Conservation (phyloP, 2,888 invertebrate species). For the Drosophila flavopinicola region DNA sequence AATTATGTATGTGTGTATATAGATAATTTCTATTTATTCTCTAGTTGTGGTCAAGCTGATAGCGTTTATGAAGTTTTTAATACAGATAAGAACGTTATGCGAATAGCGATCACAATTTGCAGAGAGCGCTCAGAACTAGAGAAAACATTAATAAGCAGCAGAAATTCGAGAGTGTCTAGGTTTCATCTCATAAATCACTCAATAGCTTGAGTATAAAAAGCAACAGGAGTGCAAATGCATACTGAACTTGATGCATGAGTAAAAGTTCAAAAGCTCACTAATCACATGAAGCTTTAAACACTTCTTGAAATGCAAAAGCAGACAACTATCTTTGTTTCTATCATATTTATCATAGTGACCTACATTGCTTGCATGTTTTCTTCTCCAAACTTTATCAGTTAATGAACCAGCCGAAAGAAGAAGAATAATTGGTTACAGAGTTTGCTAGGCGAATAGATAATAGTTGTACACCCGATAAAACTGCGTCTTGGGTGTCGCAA, state of each 20-base stretch:
- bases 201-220: no score
- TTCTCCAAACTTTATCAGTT: slow-evolving; percentile 56
- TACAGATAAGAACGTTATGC: slow-evolving; percentile 36
- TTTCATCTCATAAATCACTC: no score
- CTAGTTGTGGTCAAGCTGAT: slow-evolving; percentile 38
- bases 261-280: no score
- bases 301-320: slow-evolving; percentile 3
- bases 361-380: slow-evolving; percentile 38
- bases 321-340: slow-evolving; percentile 17
- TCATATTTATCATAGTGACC: slow-evolving; percentile 55
- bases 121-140: neutral
- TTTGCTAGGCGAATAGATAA: slow-evolving; percentile 46
- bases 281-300: neutral
- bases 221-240: no score
- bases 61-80: slow-evolving; percentile 8
- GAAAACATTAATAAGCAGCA: no score
- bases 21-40: slow-evolving; percentile 19
- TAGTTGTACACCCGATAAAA: slow-evolving; percentile 41
- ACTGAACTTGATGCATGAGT: no score
- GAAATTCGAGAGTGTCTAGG: no score
- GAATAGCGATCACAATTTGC: slow-evolving; percentile 10
- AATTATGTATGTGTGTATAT: neutral
- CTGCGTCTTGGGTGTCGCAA: slow-evolving; percentile 67
- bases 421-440: slow-evolving; percentile 45
- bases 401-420: slow-evolving; percentile 47